phyloP scores from a whole-genome alignment of 2,113 vertebrate genomes.

The Plectropomus leopardus region DNA sequence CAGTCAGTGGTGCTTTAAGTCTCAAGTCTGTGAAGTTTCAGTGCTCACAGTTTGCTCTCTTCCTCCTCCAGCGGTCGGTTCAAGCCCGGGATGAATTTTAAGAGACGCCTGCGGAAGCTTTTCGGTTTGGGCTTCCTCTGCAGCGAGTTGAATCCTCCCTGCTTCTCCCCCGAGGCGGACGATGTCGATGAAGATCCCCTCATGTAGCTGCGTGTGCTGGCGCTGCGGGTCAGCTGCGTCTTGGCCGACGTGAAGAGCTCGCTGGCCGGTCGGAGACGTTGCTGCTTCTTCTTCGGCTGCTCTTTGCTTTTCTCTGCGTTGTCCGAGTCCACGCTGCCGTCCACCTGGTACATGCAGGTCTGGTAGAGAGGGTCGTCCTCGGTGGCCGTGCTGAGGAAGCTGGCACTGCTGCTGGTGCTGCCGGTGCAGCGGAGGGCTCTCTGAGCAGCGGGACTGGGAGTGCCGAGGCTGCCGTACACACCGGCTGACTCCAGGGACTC shows the following conservation, averaged over 20 bases:
- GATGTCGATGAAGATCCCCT: constrained; percentile 53
- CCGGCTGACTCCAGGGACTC: constrained; percentile 94
- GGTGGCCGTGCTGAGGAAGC: constrained; percentile 81
- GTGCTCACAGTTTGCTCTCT: constrained; percentile 92
- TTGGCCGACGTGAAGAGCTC: constrained; percentile 83
- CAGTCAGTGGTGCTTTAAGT: constrained; percentile 33
- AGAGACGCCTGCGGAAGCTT: constrained; percentile 91
- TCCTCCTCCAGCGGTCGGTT: constrained; percentile 96
- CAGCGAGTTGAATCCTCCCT: constrained; percentile 73
- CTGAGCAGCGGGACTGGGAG: constrained; percentile 82
- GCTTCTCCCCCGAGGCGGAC: constrained; percentile 65
- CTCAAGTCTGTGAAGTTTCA: constrained; percentile 16
- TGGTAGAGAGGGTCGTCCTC: constrained; percentile 93
- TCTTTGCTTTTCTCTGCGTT: constrained; percentile 38
- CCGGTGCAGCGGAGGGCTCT: constrained; percentile 74
- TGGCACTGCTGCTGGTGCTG: constrained; percentile 85
- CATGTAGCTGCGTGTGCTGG: constrained; percentile 89
- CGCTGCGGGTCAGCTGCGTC: constrained; percentile 83
- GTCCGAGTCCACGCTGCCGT: constrained; percentile 32
- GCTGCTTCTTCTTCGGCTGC: constrained; percentile 34
- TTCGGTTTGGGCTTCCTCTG: constrained; percentile 91
- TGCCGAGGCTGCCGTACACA: constrained; percentile 88
- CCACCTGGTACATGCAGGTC: constrained; percentile 88
- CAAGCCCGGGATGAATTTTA: constrained; percentile 96
- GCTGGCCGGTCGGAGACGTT: constrained; percentile 76